Base-by-base conservation (phyloP, 2,113 vertebrate genomes). In the human (Homo sapiens) region DNA sequence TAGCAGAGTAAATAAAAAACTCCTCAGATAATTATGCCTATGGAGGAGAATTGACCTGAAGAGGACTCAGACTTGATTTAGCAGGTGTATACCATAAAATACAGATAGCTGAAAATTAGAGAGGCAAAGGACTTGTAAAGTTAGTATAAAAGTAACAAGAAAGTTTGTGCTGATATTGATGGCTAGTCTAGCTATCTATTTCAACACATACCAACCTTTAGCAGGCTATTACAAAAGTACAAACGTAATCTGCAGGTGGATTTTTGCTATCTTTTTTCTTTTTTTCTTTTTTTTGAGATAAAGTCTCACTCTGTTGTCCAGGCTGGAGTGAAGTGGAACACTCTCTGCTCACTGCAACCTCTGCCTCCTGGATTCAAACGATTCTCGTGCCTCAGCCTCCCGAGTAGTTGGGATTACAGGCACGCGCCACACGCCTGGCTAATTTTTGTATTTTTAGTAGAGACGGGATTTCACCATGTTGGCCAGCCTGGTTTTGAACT, bases 31-130 rank as follows among this genome's bases (percentile, higher is more conserved):
- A 59, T 68, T 70, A 18, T 23, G 4, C 32, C 3, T 64, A 17
- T 25, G 20, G 17, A 88, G 48, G 50, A 94, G 20, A 92, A 75
- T 18, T 88, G 22, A 18, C 32, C 16, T 83, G 59, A 70, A 86
- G 45, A 86, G 50, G 68, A 78, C 59, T 89, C 17, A 84, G 27
- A 72, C 2, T 20, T 70, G 70, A 40, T 87, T 92, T 6, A 50
- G 32, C 4, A 55, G 23, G 76, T 50, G 5, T 91, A 57, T 35
- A 38, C 18, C 1, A n/a, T n/a, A 32, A 92, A 70, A 1, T 35
- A 90, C n/a, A 75, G 72, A 40, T 1, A 48, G 45, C 32, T 75
- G 25, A 96, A 84, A 11, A 59, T 66, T 17, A 94, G 79, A 85
- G 45, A 89, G 35, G n/a, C 0, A 61, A 84, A 79, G 50, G 43